Conservation (phyloP, 2,888 invertebrate species). For the Tanypteryx hageni region DNA sequence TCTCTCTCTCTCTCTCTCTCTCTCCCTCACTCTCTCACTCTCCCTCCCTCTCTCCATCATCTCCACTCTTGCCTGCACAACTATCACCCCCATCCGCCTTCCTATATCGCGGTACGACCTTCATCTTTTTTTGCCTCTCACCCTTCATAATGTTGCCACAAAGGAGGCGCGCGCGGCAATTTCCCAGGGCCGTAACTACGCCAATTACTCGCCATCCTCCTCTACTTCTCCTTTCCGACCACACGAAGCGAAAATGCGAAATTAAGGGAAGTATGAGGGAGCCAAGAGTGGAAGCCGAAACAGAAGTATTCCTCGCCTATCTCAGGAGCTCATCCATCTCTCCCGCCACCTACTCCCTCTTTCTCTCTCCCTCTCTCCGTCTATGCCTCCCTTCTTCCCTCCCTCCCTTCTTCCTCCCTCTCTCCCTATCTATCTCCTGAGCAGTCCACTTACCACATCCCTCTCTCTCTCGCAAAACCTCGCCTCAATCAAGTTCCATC, state of each 20-base stretch:
- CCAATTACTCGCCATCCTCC: background rate
- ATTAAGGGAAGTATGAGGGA: background rate
- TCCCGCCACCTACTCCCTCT: background rate
- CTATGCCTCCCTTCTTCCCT: too few species aligned
- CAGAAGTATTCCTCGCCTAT: background rate
- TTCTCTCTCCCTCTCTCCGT: too few species aligned
- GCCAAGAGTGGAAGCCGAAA: background rate
- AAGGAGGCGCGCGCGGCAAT: background rate
- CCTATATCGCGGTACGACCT: background rate
- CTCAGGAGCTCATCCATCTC: background rate
- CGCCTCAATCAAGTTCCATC: too few species aligned
- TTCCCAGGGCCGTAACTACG: background rate
- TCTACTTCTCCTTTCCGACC: background rate
- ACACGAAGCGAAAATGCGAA: background rate
- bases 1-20: background rate
- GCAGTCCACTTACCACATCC: too few species aligned
- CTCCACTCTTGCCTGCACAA: background rate
- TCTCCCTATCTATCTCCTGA: too few species aligned
- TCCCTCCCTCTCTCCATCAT: background rate
- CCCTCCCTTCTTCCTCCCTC: too few species aligned
- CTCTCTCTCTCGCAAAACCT: too few species aligned
- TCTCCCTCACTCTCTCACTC: background rate
- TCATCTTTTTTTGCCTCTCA: background rate
- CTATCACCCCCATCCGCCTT: background rate
- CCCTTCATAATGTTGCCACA: background rate